Base-by-base conservation (phyloP, 2,113 vertebrate genomes). In the Pelmatolapia mariae region DNA sequence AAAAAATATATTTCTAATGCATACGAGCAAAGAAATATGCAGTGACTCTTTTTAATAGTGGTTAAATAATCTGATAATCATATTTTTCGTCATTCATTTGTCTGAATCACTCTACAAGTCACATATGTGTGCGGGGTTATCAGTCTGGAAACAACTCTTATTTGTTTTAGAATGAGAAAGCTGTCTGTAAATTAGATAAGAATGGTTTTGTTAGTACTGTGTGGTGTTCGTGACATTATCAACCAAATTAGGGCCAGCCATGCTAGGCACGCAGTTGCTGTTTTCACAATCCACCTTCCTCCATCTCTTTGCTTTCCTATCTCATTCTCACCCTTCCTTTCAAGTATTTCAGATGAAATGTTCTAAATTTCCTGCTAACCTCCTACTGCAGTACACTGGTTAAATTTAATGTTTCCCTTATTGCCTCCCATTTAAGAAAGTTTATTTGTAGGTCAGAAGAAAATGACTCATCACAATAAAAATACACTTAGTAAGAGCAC, bases 321-420 rank as follows among this genome's bases (percentile, higher is more conserved):
- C n/a, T 71, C n/a, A 43, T 71, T 71, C 1, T 71, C 36, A 24
- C 1, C n/a, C 7, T 15, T 40, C 36, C n/a, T 24, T 71, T 40
- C 2, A 5, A 68, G 63, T 15, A 68, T 68, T 68, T 68, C 4
- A 40, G 4, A 68, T 22, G 33, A 68, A 68, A 68, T 19, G 19
- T 13, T 68, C 11, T 68, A 68, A 40, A 68, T 68, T 40, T 68
- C 4, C 36, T 40, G 33, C 19, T 38, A 68, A 68, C 63, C 19
- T 68, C 33, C 63, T 2, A 0, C 19, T 22, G 19, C 36, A 22
- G 19, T 40, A 0, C 63, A 9, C 33, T 22, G 63, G n/a, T 71
- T 73, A 26, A 0, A 26, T 24, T 0, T 16, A 45, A 26, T 73
- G 38, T 45, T 76, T 11, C 68, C 0, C 24, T 47, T 11, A 29